Percentiles rank a stretch among this genome's conserved stretches.
These are phyloP conservation scores for Andrena marginata DNA, from an alignment of 2,888 invertebrate genomes.

Conservation along the genomic window DNA sequence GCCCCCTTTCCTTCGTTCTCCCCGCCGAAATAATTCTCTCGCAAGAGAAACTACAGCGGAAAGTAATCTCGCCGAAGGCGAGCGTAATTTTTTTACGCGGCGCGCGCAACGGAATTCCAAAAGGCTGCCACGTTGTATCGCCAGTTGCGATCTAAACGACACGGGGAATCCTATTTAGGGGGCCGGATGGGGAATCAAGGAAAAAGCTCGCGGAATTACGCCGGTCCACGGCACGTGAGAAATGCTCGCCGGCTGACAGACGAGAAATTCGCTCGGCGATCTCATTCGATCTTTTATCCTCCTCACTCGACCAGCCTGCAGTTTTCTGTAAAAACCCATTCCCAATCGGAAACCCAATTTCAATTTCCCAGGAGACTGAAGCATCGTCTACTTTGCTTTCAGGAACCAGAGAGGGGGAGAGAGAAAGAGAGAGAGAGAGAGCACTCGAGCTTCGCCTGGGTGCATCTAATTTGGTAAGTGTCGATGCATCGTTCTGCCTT, in stretches of 20 bases:
- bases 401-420: neutral
- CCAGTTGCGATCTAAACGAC: constrained; percentile 31
- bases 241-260: neutral
- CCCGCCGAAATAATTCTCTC: constrained; percentile 14
- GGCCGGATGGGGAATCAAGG: neutral
- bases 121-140: constrained; percentile 10
- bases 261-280: neutral
- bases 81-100: constrained; percentile 24
- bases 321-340: neutral
- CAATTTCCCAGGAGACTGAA: neutral
- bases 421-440: neutral
- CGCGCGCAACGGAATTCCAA: constrained; percentile 21
- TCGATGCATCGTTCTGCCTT: neutral
- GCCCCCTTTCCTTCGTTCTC: neutral
- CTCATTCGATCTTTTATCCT: too few species aligned
- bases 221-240: neutral
- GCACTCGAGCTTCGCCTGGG: neutral
- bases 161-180: constrained; percentile 1
- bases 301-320: too few species aligned
- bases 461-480: constrained; percentile 3
- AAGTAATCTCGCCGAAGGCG: constrained; percentile 28
- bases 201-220: constrained; percentile 15
- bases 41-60: neutral
- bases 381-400: neutral
- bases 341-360: neutral